These are phyloP conservation scores for Trachemys scripta DNA, from an alignment of 2,113 vertebrate genomes.

Conservation along the genomic window DNA sequence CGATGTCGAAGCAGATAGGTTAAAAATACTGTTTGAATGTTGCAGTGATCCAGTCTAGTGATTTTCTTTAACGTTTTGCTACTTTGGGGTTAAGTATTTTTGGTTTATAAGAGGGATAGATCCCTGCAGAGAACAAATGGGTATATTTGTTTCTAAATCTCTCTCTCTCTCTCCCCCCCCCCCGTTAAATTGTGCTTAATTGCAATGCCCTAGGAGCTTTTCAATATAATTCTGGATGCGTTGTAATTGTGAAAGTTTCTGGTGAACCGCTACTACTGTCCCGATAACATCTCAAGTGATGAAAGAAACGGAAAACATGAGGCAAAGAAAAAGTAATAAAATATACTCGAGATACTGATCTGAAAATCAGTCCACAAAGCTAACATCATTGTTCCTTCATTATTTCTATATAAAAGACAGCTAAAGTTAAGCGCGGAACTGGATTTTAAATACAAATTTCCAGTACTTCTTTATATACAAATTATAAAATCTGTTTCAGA, in stretches of 20 bases:
- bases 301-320: slow-evolving; percentile 58
- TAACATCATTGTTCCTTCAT: slow-evolving; percentile 38
- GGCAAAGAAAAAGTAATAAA: slow-evolving; percentile 60
- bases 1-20: not conserved
- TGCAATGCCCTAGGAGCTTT: not conserved
- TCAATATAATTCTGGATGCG: not conserved
- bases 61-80: not conserved
- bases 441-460: not conserved
- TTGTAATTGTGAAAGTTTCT: not conserved
- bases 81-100: accelerated
- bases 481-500: not conserved
- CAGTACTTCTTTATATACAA: not conserved
- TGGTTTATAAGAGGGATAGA: not conserved
- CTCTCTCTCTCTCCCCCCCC: too few relatives aligned
- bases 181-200: not conserved
- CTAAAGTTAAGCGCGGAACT: not conserved
- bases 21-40: not conserved
- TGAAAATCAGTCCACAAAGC: slow-evolving; percentile 24
- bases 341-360: slow-evolving; percentile 45
- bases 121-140: not conserved
- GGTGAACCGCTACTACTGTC: not conserved
- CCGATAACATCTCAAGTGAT: slow-evolving; percentile 41
- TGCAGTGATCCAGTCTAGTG: not conserved
- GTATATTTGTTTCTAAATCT: not conserved
- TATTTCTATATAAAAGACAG: not conserved